Conservation (phyloP, 2,113 vertebrate species). For the Xenopus laevis region DNA sequence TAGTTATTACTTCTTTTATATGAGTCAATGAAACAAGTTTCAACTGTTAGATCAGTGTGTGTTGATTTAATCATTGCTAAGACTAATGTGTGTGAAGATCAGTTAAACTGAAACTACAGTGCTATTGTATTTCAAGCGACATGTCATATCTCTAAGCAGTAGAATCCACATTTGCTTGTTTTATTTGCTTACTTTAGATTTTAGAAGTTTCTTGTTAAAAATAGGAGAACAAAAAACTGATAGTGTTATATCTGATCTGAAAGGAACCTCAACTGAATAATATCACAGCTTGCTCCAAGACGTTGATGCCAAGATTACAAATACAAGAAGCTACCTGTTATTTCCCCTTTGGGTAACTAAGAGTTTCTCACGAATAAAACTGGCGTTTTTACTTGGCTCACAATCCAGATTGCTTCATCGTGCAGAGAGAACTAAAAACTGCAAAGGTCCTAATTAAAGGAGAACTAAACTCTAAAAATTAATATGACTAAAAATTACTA, state of each 20-base stretch:
- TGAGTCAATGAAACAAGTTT: constrained; percentile 40
- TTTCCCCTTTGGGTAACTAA: constrained; percentile 72
- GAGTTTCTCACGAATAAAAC: constrained; percentile 78
- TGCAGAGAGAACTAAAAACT: too few relatives aligned
- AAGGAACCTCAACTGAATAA: constrained; percentile 69
- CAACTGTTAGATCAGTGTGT: constrained; percentile 44
- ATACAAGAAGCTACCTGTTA: constrained; percentile 81
- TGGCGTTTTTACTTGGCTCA: constrained; percentile 66
- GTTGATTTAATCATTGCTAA: constrained; percentile 23
- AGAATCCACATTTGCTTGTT: constrained; percentile 27
- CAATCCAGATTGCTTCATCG: constrained; percentile 66
- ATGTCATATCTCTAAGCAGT: constrained; percentile 38
- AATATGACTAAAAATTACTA: too few relatives aligned
- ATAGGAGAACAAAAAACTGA: constrained; percentile 55
- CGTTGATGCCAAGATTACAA: constrained; percentile 75
- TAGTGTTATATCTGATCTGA: constrained; percentile 54
- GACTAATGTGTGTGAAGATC: constrained; percentile 8
- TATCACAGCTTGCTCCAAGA: constrained; percentile 64
- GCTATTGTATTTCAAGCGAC: constrained; percentile 44
- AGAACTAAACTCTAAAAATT: too few relatives aligned
- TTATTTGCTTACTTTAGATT: constrained; percentile 34
- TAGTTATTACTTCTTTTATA: background rate
- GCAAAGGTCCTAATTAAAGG: too few relatives aligned
- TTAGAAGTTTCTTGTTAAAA: constrained; percentile 54
- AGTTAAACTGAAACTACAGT: constrained; percentile 14